Evolutionary conservation across 1,140 invertebrate genomes (phyloP), one percentile per base, ranked within the genome.

Genomic region (Arion vulgaris): DNA sequence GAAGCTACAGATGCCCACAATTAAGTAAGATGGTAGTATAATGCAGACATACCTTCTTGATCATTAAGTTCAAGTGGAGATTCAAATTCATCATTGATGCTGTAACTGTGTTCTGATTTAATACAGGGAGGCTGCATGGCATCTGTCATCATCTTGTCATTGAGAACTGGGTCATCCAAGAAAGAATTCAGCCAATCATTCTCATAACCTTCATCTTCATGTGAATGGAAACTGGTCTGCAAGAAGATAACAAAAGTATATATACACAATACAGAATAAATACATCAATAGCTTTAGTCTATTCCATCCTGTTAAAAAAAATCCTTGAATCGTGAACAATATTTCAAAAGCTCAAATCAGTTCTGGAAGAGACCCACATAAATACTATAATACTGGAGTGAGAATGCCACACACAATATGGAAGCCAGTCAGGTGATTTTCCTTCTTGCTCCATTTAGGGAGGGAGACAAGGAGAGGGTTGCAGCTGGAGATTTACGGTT

Each of bases 61-160:
- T 41, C 9, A 13, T 38, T n/a, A 11, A 75, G 73, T 51, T 45
- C 39, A 13, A 78, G 76, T 36, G 79, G 79, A 0, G 69, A 81
- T n/a, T 68, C 79, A 23, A 45, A 68, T 11, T 57, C 79, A 15
- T 81, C 68, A 26, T 53, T 72, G 34, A 89, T 85, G 45, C 92
- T 92, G 85, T 93, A 93, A 95, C 93, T 97, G 96, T 90, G 95
- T 38, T 81, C 79, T 7, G 68, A 49, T 45, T 73, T 96, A 95
- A 86, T 94, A 92, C 77, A 93, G 32, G 95, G 95, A 62, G 95
- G 96, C 17, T 97, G 93, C 23, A 95, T 95, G 0, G 96, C 96
- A 88, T 97, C 97, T 38, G 96, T 96, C 95, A 98, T 97, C 87
- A 97, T 94, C 86, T 96, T 94, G 92, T 98, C 97, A 90, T 97